Evolutionary conservation across 2,888 invertebrate species (phyloP), one percentile per base, ranked within the genome.

Genomic region (Pristionchus japonicus): DNA sequence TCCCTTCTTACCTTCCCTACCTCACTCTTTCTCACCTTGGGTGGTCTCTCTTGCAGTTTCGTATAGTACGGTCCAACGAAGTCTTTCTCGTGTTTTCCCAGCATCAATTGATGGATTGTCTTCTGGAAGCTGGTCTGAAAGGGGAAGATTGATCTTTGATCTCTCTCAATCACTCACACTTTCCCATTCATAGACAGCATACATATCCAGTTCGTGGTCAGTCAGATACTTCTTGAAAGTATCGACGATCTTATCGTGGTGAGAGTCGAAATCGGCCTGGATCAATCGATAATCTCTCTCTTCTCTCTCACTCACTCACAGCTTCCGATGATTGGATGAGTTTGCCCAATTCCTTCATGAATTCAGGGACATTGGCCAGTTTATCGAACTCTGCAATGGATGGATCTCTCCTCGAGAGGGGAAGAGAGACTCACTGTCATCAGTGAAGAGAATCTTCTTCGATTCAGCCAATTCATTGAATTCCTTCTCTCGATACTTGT

Each of bases 161-260:
- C 6, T 57, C 17, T 7, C 7, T 37, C 23, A 1, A n/a, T n/a
- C n/a, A n/a, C 82, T 37, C 11, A 84, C 84, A 31, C 34, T 84
- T 23, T 84, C 84, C 84, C 84, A 84, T 37, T 84, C 84, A n/a
- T 37, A 84, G 7, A 40, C 61, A 11, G 84, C 84, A 37, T 52
- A 37, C 84, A 61, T 37, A 61, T 61, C 84, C 9, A 52, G 11
- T n/a, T 52, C 61, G 37, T 37, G 61, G 13, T 82, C 82, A 31
- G n/a, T 49, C 57, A 84, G 23, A 37, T 37, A 84, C 37, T 61
- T 84, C 43, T 61, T 52, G 11, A 84, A 57, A n/a, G 31, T 23
- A 7, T 84, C 61, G 17, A 61, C 57, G n/a, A 84, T 57, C 57
- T 34, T 37, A 15, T 84, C 84, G 37, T 84, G 84, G n/a, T 84